A percentile compares a stretch with the other conserved stretches of the same genome.
phyloP scores from a whole-genome alignment of 2,888 invertebrate species.

The Pyrrhosoma nymphula region DNA sequence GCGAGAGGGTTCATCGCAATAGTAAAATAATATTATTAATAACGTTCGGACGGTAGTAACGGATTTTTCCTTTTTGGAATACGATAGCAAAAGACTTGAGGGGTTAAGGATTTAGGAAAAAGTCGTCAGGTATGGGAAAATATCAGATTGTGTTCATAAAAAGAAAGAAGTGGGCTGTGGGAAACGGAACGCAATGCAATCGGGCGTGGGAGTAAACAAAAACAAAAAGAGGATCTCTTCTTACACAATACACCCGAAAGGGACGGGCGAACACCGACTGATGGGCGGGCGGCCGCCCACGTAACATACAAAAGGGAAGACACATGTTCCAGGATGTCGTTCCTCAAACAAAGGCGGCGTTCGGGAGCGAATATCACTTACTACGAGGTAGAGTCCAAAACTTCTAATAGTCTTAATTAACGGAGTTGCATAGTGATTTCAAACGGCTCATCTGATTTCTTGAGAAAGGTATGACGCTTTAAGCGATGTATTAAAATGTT shows the following conservation, averaged over 20 bases:
- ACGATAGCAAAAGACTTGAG: background rate
- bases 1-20: too few relatives aligned
- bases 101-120: background rate
- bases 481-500: too few relatives aligned
- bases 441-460: too few relatives aligned
- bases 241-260: background rate
- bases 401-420: too few relatives aligned
- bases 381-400: background rate
- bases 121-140: background rate
- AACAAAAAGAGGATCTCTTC: background rate
- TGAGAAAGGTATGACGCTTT: too few relatives aligned
- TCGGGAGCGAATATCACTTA: background rate
- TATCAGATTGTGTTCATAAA: background rate
- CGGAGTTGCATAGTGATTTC: too few relatives aligned
- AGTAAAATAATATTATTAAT: background rate
- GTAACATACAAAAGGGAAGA: background rate
- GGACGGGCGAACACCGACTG: background rate
- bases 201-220: slow-evolving; percentile 3
- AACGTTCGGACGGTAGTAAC: background rate
- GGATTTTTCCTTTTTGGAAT: background rate
- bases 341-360: background rate
- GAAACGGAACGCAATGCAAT: background rate
- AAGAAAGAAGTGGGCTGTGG: background rate
- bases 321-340: background rate
- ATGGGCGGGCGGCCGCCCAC: background rate